A percentile compares a stretch with the other conserved stretches of the same genome.
Evolutionary conservation across 2,888 invertebrate species (phyloP).

Genomic region (Apamea anceps): DNA sequence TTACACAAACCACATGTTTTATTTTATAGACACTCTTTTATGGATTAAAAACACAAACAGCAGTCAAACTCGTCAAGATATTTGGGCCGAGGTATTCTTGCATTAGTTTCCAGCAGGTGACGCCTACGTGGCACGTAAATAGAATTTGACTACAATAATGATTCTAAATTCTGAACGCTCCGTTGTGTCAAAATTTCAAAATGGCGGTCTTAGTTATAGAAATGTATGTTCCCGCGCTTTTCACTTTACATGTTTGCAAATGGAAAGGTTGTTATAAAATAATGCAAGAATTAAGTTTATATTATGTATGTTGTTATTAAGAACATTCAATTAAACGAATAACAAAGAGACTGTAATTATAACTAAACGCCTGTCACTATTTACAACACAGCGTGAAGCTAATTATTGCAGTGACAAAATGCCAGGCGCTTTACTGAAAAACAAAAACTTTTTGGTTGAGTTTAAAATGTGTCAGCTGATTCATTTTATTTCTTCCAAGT

Average conservation of each 20-base stretch:
- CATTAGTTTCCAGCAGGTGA: constrained; percentile 57
- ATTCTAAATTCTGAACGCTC: constrained; percentile 33
- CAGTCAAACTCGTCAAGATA: constrained; percentile 58
- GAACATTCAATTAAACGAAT: background rate
- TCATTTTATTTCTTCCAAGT: constrained; percentile 18
- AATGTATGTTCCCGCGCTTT: constrained; percentile 22
- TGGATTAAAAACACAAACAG: constrained; percentile 34
- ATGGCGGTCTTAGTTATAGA: constrained; percentile 22
- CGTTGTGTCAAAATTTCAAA: constrained; percentile 49
- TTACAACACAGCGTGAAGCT: background rate
- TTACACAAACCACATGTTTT: background rate
- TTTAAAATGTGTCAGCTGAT: constrained; percentile 25
- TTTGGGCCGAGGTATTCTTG: constrained; percentile 61
- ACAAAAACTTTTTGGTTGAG: background rate
- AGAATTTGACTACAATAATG: constrained; percentile 60
- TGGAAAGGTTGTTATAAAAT: background rate
- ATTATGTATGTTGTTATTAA: background rate
- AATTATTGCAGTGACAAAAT: constrained; percentile 15
- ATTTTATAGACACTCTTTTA: constrained; percentile 15
- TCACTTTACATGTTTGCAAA: background rate
- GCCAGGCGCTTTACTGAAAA: constrained; percentile 20
- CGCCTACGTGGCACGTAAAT: constrained; percentile 67
- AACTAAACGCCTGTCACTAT: constrained; percentile 30
- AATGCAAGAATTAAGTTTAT: background rate
- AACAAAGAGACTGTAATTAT: background rate